A percentile compares a stretch with the other conserved stretches of the same genome.
These are phyloP conservation scores for Leucophenga maculata DNA, from an alignment of 2,888 invertebrate genomes.

Conservation along the genomic window DNA sequence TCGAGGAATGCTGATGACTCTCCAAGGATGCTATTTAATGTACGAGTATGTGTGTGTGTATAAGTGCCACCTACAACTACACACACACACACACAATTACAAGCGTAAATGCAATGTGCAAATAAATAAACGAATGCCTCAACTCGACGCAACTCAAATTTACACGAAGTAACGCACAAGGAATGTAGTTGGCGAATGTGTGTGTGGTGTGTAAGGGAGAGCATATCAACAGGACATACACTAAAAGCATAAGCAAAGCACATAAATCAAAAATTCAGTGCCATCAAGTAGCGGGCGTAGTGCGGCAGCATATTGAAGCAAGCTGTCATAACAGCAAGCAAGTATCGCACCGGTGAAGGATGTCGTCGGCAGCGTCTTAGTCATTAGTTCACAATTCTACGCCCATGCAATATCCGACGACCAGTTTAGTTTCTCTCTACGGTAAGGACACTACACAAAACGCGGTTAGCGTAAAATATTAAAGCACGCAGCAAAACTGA, in stretches of 20 bases:
- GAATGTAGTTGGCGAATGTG: background rate
- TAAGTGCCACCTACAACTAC: slow-evolving; percentile 13
- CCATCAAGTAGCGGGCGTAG: slow-evolving; percentile 41
- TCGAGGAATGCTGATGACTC: slow-evolving; percentile 66
- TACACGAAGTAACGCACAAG: slow-evolving; percentile 6
- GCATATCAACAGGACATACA: slow-evolving; percentile 36
- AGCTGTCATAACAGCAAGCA: slow-evolving; percentile 8
- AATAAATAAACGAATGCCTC: background rate
- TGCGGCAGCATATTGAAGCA: slow-evolving; percentile 17
- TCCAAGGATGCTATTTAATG: slow-evolving; percentile 66
- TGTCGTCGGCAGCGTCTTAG: background rate
- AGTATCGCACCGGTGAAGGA: background rate
- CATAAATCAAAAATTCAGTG: slow-evolving; percentile 71
- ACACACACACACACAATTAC: background rate
- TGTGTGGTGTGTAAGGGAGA: background rate
- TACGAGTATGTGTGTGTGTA: slow-evolving; percentile 41
- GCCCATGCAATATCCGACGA: slow-evolving; percentile 21
- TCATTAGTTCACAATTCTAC: slow-evolving; percentile 6
- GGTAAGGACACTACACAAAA: slow-evolving; percentile 55
- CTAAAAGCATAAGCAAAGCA: slow-evolving; percentile 67
- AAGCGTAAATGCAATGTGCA: no score
- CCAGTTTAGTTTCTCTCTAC: slow-evolving; percentile 17
- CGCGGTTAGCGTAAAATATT: slow-evolving; percentile 62
- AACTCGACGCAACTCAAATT: background rate
- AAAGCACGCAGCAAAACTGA: slow-evolving; percentile 36